phyloP scores from a whole-genome alignment of 2,113 vertebrate genomes.

The Hemichromis elongatus region DNA sequence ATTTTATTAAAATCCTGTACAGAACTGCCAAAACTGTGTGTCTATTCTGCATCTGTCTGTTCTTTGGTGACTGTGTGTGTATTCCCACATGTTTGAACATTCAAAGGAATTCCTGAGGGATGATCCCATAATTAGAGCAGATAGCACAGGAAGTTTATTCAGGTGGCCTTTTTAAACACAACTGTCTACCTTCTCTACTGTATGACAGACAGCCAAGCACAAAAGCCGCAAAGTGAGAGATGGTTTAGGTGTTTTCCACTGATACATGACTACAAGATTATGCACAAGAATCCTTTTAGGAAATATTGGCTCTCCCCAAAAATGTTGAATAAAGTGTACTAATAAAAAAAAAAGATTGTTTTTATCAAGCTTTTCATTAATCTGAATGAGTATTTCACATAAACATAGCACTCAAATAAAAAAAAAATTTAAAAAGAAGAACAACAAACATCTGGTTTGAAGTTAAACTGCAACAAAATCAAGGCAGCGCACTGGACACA shows the following conservation, averaged over 20 bases:
- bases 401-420: background rate
- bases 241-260: conserved; percentile 31
- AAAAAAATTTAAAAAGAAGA: background rate
- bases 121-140: conserved; percentile 69
- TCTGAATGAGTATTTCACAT: background rate
- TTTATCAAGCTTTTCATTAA: background rate
- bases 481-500: conserved; percentile 4
- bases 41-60: background rate
- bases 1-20: conserved; percentile 6
- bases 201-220: conserved; percentile 33
- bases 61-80: background rate
- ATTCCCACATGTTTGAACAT: conserved; percentile 3
- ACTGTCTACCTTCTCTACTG: conserved; percentile 38
- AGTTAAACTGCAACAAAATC: background rate
- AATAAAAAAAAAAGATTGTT: background rate
- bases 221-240: conserved; percentile 12
- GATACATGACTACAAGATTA: background rate
- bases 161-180: conserved; percentile 53
- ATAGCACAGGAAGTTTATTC: conserved; percentile 67
- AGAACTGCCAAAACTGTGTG: background rate
- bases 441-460: background rate
- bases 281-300: background rate
- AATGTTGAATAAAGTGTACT: background rate
- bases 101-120: conserved; percentile 58
- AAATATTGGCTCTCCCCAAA: background rate